A percentile compares a stretch with the other conserved stretches of the same genome.
Conservation (phyloP, 1,140 invertebrate species). For the Popillia japonica region DNA sequence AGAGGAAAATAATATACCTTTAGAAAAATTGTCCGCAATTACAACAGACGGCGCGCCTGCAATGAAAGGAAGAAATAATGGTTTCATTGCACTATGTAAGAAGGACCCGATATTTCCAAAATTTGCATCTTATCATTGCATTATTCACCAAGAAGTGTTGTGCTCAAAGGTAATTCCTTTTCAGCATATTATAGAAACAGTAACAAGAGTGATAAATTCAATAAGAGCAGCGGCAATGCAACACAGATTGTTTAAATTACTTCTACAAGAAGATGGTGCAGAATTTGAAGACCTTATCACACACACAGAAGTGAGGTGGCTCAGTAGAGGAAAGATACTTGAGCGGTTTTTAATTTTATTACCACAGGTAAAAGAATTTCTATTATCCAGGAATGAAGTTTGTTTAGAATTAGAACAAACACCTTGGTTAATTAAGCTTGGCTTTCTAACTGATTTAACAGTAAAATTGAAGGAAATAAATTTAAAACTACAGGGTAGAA, state of each 20-base stretch:
- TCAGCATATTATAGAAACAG: background rate
- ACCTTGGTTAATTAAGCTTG: background rate
- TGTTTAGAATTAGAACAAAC: background rate
- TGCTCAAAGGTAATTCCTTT: background rate
- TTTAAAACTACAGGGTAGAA: background rate
- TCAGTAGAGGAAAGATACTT: too few species aligned
- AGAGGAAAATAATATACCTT: too few species aligned
- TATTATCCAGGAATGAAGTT: background rate
- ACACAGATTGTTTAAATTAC: too few species aligned
- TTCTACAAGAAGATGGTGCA: background rate
- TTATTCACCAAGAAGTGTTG: background rate
- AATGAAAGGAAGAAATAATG: background rate
- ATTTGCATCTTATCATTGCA: background rate
- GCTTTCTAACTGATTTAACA: background rate
- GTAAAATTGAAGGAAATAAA: background rate
- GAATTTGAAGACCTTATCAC: background rate
- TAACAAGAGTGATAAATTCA: background rate
- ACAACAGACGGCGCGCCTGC: background rate
- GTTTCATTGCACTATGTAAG: background rate
- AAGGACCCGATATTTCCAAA: background rate
- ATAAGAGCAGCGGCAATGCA: too few species aligned
- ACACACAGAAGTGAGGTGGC: background rate
- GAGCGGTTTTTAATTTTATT: background rate
- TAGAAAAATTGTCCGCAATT: background rate
- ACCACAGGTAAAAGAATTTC: background rate